These are phyloP conservation scores for Scaptomyza flava DNA, from an alignment of 2,888 invertebrate genomes.

Conservation along the genomic window DNA sequence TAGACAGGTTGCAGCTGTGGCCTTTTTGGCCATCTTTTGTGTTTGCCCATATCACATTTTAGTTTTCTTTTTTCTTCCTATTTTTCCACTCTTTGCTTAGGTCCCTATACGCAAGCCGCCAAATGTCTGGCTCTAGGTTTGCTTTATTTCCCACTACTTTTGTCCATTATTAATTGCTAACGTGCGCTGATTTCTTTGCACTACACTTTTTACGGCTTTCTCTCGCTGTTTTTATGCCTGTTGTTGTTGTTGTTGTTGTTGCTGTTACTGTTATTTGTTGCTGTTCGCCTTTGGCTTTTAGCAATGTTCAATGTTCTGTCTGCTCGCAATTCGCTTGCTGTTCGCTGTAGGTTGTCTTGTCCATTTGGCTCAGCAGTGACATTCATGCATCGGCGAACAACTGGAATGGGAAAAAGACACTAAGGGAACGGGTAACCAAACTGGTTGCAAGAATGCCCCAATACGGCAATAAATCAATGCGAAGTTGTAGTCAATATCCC, in stretches of 20 bases:
- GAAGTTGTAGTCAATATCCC: slow-evolving; percentile 43
- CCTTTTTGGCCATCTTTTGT: slow-evolving; percentile 27
- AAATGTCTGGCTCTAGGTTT: slow-evolving; percentile 49
- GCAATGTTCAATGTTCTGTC: slow-evolving; percentile 43
- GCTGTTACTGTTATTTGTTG: slow-evolving; percentile 60
- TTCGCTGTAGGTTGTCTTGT: slow-evolving; percentile 63
- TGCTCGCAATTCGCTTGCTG: slow-evolving; percentile 30
- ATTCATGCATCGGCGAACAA: slow-evolving; percentile 73
- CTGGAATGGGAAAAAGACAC: slow-evolving; percentile 8
- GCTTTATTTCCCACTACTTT: slow-evolving; percentile 61
- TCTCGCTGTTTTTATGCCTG: slow-evolving; percentile 18
- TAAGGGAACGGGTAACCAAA: slow-evolving; percentile 1
- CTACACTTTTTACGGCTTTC: slow-evolving; percentile 61
- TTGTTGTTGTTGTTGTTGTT: slow-evolving; percentile 20
- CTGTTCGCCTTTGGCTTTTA: slow-evolving; percentile 44
- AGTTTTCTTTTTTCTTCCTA: slow-evolving; percentile 5
- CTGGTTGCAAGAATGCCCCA: slow-evolving; percentile 20
- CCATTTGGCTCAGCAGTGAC: slow-evolving; percentile 74
- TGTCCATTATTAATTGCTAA: slow-evolving; percentile 77
- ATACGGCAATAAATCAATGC: slow-evolving; percentile 71
- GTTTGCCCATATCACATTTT: slow-evolving; percentile 54
- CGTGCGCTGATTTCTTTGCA: slow-evolving; percentile 77
- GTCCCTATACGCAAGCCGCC: slow-evolving; percentile 73
- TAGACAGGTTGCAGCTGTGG: slow-evolving; percentile 49
- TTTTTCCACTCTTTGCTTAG: slow-evolving; percentile 18